Base-by-base conservation (phyloP, 2,113 vertebrate genomes). In the Circaetus cinerascens region DNA sequence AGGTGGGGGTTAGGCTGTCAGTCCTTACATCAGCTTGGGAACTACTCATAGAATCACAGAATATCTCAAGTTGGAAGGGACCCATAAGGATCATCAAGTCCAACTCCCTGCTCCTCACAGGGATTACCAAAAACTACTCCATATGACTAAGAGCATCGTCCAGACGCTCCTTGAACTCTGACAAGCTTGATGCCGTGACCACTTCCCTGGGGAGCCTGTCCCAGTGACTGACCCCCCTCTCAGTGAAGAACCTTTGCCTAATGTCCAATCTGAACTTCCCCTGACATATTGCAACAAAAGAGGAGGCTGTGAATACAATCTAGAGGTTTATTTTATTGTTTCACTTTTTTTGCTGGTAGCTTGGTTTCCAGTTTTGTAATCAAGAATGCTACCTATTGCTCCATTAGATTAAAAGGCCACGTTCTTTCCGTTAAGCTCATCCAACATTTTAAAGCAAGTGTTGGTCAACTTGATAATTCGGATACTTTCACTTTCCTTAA, bases 191-290 rank as follows among this genome's bases (percentile, higher is more conserved):
- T 4, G 18, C 38, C 6, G 9, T 5, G 14, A 66, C 27, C 55
- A 38, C 55, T 18, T 38, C 66, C 23, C 22, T 29, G 45, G 5
- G 11, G 11, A 71, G 10, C 15, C 60, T 66, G n/a, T 64, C 69
- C 27, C 40, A 84, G 0, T 0, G 13, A 32, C 45, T 25, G 32
- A 32, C 3, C 13, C 41, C 17, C 15, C 30, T 74, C 30, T 34
- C 15, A 41, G 12, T 13, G 26, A 59, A 21, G 9, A 90, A 14
- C 3, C 13, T 74, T 59, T 74, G 18, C 40, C 38, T 59, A 5
- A 15, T 8, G 20, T 11, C 50, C 20, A 64, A 13, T 40, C 30
- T 75, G 27, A 68, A 43, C 66, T 21, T 45, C 32, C 17, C 45
- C 67, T n/a, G 19, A 57, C 41, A 30, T 41, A 41, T 0, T 50